Conservation (phyloP, 2,797 vertebrate genomes). For the Anableps anableps region DNA sequence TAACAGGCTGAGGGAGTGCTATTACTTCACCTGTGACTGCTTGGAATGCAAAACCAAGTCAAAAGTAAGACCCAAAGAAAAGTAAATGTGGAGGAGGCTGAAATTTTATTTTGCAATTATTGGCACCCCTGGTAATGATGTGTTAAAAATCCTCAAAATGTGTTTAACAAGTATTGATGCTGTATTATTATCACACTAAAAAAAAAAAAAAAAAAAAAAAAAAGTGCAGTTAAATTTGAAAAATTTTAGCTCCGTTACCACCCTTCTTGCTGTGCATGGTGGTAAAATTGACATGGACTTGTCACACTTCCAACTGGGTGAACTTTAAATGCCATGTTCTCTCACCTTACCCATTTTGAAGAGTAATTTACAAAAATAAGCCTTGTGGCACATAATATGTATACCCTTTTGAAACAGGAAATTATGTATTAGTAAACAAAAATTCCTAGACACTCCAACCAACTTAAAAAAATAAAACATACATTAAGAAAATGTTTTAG, state of each 20-base stretch:
- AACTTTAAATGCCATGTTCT: background rate
- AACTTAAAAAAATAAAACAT: too few species aligned
- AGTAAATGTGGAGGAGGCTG: background rate
- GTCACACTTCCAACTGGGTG: background rate
- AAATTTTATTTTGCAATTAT: background rate
- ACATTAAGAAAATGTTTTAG: background rate
- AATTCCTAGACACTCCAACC: background rate
- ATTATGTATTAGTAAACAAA: too few species aligned
- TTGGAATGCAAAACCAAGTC: constrained; percentile 86
- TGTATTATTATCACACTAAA: background rate
- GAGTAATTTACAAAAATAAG: too few species aligned
- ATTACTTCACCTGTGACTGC: constrained; percentile 94
- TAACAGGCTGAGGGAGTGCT: constrained; percentile 87
- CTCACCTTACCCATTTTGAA: too few species aligned
- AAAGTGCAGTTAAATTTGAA: too few species aligned
- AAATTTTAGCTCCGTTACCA: background rate
- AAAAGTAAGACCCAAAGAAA: constrained; percentile 77
- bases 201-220: too few species aligned
- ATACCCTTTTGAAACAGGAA: too few species aligned
- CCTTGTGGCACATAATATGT: too few species aligned
- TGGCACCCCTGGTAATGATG: background rate
- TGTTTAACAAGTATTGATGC: background rate
- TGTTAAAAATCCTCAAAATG: background rate
- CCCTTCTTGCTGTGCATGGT: background rate
- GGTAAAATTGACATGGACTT: background rate